A percentile compares a stretch with the other conserved stretches of the same genome.
phyloP scores from a whole-genome alignment of 2,797 vertebrate species.

The Synanceia verrucosa region DNA sequence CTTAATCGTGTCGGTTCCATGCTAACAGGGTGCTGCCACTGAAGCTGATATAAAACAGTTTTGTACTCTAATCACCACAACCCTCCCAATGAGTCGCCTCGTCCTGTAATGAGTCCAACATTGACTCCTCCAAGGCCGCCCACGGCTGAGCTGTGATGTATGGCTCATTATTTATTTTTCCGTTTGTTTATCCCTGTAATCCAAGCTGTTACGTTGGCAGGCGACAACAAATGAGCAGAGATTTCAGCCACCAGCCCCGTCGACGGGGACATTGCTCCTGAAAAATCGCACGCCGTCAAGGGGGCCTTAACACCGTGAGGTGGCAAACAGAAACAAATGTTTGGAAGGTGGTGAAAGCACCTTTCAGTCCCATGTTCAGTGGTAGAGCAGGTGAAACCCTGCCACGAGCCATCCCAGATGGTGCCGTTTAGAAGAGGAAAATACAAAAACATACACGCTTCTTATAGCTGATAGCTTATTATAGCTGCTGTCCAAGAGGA shows the following conservation, averaged over 20 bases:
- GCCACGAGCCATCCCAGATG: slow-evolving; percentile 13
- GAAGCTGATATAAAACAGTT: slow-evolving; percentile 46
- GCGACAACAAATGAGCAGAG: slow-evolving; percentile 52
- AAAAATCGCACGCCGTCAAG: slow-evolving; percentile 17
- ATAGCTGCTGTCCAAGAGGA: slow-evolving; percentile 6
- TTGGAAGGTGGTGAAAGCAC: slow-evolving; percentile 7
- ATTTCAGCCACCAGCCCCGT: slow-evolving; percentile 45
- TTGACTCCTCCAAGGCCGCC: slow-evolving; percentile 63
- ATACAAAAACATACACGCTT: slow-evolving; percentile 21
- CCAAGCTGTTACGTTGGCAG: slow-evolving; percentile 76
- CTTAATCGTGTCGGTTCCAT: slow-evolving; percentile 42
- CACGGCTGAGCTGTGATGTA: slow-evolving; percentile 65
- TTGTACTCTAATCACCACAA: slow-evolving; percentile 38
- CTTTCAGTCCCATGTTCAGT: background rate
- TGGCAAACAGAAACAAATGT: background rate
- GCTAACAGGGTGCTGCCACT: slow-evolving; percentile 51
- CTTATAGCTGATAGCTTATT: no score
- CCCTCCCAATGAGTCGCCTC: slow-evolving; percentile 40
- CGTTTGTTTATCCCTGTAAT: slow-evolving; percentile 65
- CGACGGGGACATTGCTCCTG: slow-evolving; percentile 23
- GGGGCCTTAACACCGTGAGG: background rate
- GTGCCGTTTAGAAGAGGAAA: slow-evolving; percentile 2
- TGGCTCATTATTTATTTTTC: slow-evolving; percentile 65
- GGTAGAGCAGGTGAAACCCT: slow-evolving; percentile 13
- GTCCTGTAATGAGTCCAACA: slow-evolving; percentile 43